A percentile compares a stretch with the other conserved stretches of the same genome.
phyloP scores from a whole-genome alignment of 1,140 invertebrate genomes.

The Papilio polyxenes region DNA sequence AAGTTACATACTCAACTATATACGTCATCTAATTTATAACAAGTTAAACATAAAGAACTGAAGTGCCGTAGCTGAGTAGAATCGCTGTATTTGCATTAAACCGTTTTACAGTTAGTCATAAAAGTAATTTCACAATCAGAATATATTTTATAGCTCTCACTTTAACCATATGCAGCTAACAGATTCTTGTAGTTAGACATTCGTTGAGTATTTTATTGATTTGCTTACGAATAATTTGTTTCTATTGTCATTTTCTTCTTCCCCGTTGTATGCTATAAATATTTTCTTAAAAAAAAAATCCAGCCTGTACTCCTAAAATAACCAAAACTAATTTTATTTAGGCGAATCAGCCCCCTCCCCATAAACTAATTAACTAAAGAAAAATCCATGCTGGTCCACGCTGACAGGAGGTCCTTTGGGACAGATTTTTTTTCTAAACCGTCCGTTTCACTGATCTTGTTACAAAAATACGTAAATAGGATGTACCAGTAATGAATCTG shows the following conservation, averaged over 20 bases:
- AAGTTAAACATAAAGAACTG: no score
- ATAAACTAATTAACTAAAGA: conserved; percentile 55
- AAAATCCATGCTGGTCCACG: conserved; percentile 55
- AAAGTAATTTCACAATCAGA: no score
- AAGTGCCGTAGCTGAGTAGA: no score
- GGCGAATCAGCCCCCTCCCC: conserved; percentile 47
- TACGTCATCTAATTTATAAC: no score
- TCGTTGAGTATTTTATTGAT: no score
- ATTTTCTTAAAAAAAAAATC: not conserved
- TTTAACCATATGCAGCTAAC: no score
- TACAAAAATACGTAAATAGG: conserved; percentile 53
- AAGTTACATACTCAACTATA: no score
- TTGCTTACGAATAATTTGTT: no score
- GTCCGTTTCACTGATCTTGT: conserved; percentile 51
- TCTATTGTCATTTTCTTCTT: not conserved
- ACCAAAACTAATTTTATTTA: conserved; percentile 60
- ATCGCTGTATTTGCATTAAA: no score
- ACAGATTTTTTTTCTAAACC: conserved; percentile 56
- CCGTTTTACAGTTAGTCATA: no score
- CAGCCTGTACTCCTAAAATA: conserved; percentile 44
- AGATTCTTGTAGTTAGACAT: no score
- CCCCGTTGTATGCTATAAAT: not conserved
- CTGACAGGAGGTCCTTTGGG: conserved; percentile 43
- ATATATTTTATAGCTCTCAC: no score
- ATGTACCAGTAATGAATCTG: conserved; percentile 52